Conservation (phyloP, 2,888 invertebrate genomes). For the Petrolisthes cinctipes region DNA sequence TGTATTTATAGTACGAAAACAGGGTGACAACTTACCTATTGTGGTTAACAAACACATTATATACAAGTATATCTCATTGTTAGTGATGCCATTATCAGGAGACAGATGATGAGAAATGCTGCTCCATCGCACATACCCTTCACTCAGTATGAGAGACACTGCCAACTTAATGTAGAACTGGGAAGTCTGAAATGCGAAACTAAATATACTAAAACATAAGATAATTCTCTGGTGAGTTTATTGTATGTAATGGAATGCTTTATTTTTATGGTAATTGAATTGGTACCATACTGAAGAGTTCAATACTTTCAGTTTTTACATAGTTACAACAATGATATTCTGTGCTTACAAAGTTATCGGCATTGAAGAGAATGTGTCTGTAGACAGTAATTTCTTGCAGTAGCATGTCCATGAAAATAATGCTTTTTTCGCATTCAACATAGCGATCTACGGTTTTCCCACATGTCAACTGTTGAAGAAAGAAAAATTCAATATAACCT, state of each 20-base stretch:
- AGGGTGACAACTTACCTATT: slow-evolving; percentile 31
- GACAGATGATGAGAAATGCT: slow-evolving; percentile 29
- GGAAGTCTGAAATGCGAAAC: slow-evolving; percentile 37
- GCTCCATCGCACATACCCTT: slow-evolving; percentile 45
- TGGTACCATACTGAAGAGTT: not conserved
- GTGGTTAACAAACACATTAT: slow-evolving; percentile 48
- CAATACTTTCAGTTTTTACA: not conserved
- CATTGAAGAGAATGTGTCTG: slow-evolving; percentile 61
- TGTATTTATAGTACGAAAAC: not conserved
- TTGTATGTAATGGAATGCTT: no score
- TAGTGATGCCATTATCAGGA: slow-evolving; percentile 32
- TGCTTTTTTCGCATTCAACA: slow-evolving; percentile 63
- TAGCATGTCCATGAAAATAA: slow-evolving; percentile 62
- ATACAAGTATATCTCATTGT: slow-evolving; percentile 53
- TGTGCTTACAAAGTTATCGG: slow-evolving; percentile 51
- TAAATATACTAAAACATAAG: not conserved
- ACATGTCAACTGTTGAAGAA: slow-evolving; percentile 41
- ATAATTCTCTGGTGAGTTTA: no score
- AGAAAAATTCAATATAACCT: not conserved
- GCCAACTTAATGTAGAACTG: slow-evolving; percentile 52
- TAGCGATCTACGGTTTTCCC: slow-evolving; percentile 62
- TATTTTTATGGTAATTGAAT: not conserved
- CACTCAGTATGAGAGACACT: slow-evolving; percentile 45
- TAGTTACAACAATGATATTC: not conserved
- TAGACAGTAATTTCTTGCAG: slow-evolving; percentile 59